Evolutionary conservation across 2,113 vertebrate species (phyloP).

Genomic region (Platycercus adscitus): DNA sequence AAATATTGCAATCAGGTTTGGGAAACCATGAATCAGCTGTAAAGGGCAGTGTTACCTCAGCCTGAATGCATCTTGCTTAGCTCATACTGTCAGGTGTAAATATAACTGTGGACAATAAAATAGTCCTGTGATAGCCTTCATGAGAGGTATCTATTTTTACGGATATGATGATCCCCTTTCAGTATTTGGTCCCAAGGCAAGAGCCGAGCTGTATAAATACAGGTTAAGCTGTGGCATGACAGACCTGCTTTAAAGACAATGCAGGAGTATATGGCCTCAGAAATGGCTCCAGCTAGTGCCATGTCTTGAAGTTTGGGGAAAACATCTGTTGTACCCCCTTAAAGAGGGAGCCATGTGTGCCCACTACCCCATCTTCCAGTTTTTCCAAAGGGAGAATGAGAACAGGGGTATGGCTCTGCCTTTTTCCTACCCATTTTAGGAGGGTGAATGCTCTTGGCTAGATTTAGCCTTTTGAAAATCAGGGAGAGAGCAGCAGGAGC

Average conservation of each 20-base stretch:
- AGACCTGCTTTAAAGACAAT: not conserved
- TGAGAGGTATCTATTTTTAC: slow-evolving; percentile 46
- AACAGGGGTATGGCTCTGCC: not conserved
- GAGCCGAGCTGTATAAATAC: not conserved
- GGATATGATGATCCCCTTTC: not conserved
- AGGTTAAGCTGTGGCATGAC: not conserved
- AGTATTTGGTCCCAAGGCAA: slow-evolving; percentile 11
- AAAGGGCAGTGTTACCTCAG: slow-evolving; percentile 24
- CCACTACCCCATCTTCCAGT: not conserved
- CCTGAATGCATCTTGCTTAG: slow-evolving; percentile 6
- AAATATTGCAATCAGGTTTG: not conserved
- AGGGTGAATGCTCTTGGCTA: not conserved
- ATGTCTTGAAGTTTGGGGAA: not conserved
- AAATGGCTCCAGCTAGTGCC: not conserved
- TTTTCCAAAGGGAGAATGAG: not conserved
- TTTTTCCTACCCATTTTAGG: slow-evolving; percentile 62
- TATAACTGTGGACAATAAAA: slow-evolving; percentile 16
- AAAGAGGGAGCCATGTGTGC: not conserved
- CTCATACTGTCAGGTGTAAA: slow-evolving; percentile 36
- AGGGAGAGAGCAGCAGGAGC: not conserved
- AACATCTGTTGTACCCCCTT: not conserved
- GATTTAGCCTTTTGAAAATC: slow-evolving; percentile 17
- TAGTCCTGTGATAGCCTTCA: slow-evolving; percentile 20
- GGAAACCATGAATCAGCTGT: slow-evolving; percentile 62
- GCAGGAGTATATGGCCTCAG: not conserved